These are phyloP conservation scores for Motacilla tschutschensis DNA, from an alignment of 2,113 vertebrate species.

Conservation along the genomic window DNA sequence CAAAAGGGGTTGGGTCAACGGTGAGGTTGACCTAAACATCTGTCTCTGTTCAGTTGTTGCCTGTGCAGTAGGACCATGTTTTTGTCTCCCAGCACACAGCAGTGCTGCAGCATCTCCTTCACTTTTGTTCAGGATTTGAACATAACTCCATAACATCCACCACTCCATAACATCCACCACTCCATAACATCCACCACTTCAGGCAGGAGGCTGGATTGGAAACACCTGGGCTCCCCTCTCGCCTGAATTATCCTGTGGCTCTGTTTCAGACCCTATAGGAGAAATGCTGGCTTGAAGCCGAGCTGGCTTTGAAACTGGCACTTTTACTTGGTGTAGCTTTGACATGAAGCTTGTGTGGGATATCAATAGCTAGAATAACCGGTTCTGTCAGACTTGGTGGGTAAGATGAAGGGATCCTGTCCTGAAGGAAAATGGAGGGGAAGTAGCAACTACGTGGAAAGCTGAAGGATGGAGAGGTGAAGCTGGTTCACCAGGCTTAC, in stretches of 20 bases:
- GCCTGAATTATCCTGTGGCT: not conserved
- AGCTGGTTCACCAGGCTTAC: not conserved
- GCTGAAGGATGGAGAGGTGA: not conserved
- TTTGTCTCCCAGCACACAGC: not conserved
- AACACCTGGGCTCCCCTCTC: fast-evolving
- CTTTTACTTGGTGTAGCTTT: not conserved
- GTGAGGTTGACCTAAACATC: not conserved
- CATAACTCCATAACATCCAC: no score
- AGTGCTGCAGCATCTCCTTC: not conserved
- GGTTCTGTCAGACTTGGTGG: not conserved
- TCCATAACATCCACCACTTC: no score
- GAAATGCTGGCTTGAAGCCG: not conserved
- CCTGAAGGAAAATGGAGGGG: not conserved
- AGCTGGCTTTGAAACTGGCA: not conserved
- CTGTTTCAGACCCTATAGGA: not conserved
- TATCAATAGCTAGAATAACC: not conserved
- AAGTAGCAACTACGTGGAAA: not conserved
- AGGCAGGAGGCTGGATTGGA: not conserved
- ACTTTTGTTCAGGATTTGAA: not conserved
- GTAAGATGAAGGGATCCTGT: not conserved
- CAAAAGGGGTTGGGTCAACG: not conserved
- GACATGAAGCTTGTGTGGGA: not conserved
- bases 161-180: no score
- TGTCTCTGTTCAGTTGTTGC: not conserved
- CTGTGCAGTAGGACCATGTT: not conserved